Conservation (phyloP, 2,888 invertebrate genomes). For the Aphodius granarius region DNA sequence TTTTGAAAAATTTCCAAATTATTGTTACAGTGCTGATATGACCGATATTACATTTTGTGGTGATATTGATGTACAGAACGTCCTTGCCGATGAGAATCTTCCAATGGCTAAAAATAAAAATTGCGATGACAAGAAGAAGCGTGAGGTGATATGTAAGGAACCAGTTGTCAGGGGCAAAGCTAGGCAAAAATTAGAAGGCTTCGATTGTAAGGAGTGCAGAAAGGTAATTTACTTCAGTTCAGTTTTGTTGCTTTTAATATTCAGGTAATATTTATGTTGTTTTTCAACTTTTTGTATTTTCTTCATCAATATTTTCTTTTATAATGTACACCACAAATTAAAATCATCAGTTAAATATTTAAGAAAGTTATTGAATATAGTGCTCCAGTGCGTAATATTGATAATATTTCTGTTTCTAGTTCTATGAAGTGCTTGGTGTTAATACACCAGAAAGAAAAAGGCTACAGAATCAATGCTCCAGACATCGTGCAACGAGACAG, state of each 20-base stretch:
- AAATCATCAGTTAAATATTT: too few species aligned
- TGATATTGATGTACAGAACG: background rate
- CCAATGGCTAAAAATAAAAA: background rate
- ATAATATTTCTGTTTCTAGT: slow-evolving; percentile 15
- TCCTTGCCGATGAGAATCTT: background rate
- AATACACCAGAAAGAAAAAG: slow-evolving; percentile 16
- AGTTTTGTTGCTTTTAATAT: too few species aligned
- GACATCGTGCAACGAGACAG: slow-evolving; percentile 15
- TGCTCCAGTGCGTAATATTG: background rate
- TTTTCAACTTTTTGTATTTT: background rate
- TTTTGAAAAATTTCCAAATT: slow-evolving; percentile 3
- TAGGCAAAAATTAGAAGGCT: slow-evolving; percentile 22
- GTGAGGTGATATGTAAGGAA: slow-evolving; percentile 12
- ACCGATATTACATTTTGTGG: background rate
- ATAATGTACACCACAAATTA: too few species aligned
- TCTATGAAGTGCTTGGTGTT: slow-evolving; percentile 21
- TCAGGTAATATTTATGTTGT: background rate
- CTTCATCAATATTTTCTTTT: too few species aligned
- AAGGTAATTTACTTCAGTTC: slow-evolving; percentile 8
- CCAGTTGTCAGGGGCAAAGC: slow-evolving; percentile 20
- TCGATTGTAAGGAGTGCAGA: slow-evolving; percentile 24
- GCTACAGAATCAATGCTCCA: slow-evolving; percentile 25
- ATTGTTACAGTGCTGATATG: background rate
- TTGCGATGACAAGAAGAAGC: background rate
- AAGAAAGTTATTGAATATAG: too few species aligned